phyloP scores from a whole-genome alignment of 2,888 invertebrate species.

The Syrphus vitripennis region DNA sequence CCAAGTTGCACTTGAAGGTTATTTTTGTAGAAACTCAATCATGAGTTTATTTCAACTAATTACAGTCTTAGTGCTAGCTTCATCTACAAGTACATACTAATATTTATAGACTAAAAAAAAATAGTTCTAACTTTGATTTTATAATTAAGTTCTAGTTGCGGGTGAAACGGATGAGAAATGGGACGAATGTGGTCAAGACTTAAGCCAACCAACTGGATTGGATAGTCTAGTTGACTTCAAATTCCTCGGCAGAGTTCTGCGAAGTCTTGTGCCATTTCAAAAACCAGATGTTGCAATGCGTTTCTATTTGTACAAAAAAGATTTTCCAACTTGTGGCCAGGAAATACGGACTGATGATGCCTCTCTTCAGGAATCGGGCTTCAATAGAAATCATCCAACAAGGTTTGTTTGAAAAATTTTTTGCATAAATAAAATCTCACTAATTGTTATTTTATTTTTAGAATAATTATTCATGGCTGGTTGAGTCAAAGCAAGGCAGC shows the following conservation, averaged over 20 bases:
- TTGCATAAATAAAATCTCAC: not conserved
- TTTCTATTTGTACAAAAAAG: slow-evolving; percentile 77
- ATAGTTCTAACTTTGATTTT: not conserved
- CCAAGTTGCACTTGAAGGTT: not conserved
- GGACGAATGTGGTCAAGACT: slow-evolving; percentile 75
- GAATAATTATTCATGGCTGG: slow-evolving; percentile 80
- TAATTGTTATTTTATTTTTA: slow-evolving; percentile 68
- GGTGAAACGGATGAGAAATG: slow-evolving; percentile 19
- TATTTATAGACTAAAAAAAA: not conserved
- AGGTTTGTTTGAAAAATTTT: slow-evolving; percentile 72
- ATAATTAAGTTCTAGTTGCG: not conserved
- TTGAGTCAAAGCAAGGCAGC: slow-evolving; percentile 79
- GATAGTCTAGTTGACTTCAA: slow-evolving; percentile 75
- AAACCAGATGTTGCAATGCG: slow-evolving; percentile 76
- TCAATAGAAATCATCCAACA: slow-evolving; percentile 78
- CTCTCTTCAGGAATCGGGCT: slow-evolving; percentile 75
- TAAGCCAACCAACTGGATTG: slow-evolving; percentile 73
- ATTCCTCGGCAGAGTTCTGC: slow-evolving; percentile 77
- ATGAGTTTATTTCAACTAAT: not conserved
- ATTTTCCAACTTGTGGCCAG: slow-evolving; percentile 78
- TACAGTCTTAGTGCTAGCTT: not conserved
- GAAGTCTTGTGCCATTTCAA: slow-evolving; percentile 76
- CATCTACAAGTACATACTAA: not conserved
- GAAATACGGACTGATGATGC: slow-evolving; percentile 76
- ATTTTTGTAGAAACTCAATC: not conserved